A percentile compares a stretch with the other conserved stretches of the same genome.
Evolutionary conservation across 2,888 invertebrate species (phyloP).

Genomic region (Rhagophthalmus giganteus): DNA sequence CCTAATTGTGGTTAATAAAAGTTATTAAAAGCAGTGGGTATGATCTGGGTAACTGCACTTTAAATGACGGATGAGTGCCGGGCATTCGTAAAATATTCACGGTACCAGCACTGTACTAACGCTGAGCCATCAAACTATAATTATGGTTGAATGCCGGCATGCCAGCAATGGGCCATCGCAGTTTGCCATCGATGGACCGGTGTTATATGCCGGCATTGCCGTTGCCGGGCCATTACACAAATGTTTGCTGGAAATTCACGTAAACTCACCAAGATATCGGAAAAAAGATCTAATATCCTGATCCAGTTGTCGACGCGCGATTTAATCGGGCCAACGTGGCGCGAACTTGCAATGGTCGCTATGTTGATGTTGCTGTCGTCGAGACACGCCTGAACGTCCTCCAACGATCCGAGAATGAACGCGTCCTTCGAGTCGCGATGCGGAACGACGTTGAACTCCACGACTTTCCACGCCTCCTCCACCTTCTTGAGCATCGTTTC

Average conservation of each 20-base stretch:
- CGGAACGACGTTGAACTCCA: constrained; percentile 74
- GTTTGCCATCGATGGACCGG: too few relatives aligned
- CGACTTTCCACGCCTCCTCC: constrained; percentile 79
- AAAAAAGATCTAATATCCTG: constrained; percentile 74
- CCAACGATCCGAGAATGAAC: constrained; percentile 79
- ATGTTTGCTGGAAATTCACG: neutral
- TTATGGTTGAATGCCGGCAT: too few relatives aligned
- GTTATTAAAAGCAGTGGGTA: too few relatives aligned
- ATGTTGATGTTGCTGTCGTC: constrained; percentile 88
- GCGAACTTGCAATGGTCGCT: constrained; percentile 83
- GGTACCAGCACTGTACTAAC: too few relatives aligned
- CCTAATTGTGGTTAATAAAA: too few relatives aligned
- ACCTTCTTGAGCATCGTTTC: constrained; percentile 81
- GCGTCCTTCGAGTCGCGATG: constrained; percentile 85
- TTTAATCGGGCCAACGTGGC: constrained; percentile 84
- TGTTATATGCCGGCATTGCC: too few relatives aligned
- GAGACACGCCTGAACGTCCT: constrained; percentile 78
- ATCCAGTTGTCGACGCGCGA: constrained; percentile 82
- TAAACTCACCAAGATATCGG: constrained; percentile 72
- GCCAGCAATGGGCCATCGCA: too few relatives aligned
- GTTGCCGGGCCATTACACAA: too few relatives aligned
- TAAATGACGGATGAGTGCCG: too few relatives aligned
- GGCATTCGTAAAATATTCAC: too few relatives aligned
- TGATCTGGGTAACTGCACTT: too few relatives aligned
- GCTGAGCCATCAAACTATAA: too few relatives aligned